Percentiles rank a stretch among this genome's conserved stretches.
Evolutionary conservation across 2,797 vertebrate genomes (phyloP).

Genomic region (Thamnophis elegans): DNA sequence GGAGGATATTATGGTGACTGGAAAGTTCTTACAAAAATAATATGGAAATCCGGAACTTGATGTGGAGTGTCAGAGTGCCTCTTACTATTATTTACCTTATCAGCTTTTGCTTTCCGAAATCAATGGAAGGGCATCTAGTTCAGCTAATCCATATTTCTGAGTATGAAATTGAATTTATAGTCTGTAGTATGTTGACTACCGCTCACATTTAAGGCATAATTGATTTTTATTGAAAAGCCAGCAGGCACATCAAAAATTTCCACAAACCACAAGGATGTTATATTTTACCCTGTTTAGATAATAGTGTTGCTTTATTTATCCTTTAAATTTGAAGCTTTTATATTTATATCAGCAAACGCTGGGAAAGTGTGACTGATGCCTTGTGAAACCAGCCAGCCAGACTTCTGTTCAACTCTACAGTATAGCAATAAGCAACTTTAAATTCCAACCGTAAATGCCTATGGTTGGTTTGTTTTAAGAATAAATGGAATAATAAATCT

Average conservation of each 20-base stretch:
- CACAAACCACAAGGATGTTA: constrained; percentile 83
- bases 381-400: constrained; percentile 69
- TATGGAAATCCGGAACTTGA: constrained; percentile 84
- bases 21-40: constrained; percentile 81
- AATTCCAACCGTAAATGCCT: constrained; percentile 64
- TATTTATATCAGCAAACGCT: constrained; percentile 78
- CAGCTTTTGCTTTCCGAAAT: constrained; percentile 84
- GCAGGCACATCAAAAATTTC: constrained; percentile 90
- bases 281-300: constrained; percentile 83
- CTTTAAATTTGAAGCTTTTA: constrained; percentile 79
- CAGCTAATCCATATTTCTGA: constrained; percentile 88
- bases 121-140: constrained; percentile 85
- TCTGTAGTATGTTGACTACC: constrained; percentile 84
- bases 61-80: constrained; percentile 81
- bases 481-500: constrained; percentile 70
- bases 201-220: constrained; percentile 87
- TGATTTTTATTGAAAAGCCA: constrained; percentile 93
- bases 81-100: constrained; percentile 85
- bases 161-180: constrained; percentile 85
- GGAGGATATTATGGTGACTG: constrained; percentile 77
- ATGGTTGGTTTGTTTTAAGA: constrained; percentile 68
- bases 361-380: constrained; percentile 75
- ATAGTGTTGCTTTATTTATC: constrained; percentile 81
- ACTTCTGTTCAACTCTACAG: constrained; percentile 60
- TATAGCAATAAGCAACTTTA: constrained; percentile 66